Conservation (phyloP, 2,113 vertebrate genomes). For the Megaleporinus macrocephalus region DNA sequence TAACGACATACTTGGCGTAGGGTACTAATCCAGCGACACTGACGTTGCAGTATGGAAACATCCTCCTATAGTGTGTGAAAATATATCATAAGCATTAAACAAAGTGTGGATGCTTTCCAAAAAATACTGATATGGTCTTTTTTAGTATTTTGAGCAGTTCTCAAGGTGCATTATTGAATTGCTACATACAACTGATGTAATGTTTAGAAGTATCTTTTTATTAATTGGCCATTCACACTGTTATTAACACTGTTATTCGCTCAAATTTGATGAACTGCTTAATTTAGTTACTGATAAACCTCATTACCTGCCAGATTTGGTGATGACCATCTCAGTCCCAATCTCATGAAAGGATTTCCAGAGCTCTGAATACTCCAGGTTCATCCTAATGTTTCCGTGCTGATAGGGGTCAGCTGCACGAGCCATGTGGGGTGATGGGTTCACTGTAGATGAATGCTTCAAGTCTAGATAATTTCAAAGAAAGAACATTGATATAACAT, state of each 20-base stretch:
- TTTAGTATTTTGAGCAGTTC: neutral
- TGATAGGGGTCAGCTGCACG: conserved; percentile 71
- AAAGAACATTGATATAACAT: neutral
- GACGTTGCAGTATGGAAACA: conserved; percentile 92
- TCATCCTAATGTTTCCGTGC: conserved; percentile 80
- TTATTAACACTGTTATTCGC: too few species aligned
- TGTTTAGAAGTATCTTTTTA: too few species aligned
- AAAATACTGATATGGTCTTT: too few species aligned
- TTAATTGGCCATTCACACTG: too few species aligned
- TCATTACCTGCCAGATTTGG: conserved; percentile 87
- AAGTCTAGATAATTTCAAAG: conserved; percentile 67
- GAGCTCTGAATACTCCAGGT: conserved; percentile 84
- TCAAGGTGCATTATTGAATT: too few species aligned
- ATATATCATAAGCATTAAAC: neutral
- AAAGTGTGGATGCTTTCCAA: neutral
- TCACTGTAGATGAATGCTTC: conserved; percentile 74
- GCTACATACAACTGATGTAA: too few species aligned
- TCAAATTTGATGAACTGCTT: neutral
- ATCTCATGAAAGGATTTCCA: conserved; percentile 87
- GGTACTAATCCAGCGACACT: conserved; percentile 84
- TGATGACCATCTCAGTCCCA: conserved; percentile 94
- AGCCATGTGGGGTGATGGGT: conserved; percentile 65
- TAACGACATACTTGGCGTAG: conserved; percentile 87
- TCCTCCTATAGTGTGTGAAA: conserved; percentile 75
- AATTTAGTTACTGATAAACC: neutral